Percentiles rank a stretch among this genome's conserved stretches.
Evolutionary conservation across 2,888 invertebrate genomes (phyloP).

Genomic region (Callyntrura sp.): DNA sequence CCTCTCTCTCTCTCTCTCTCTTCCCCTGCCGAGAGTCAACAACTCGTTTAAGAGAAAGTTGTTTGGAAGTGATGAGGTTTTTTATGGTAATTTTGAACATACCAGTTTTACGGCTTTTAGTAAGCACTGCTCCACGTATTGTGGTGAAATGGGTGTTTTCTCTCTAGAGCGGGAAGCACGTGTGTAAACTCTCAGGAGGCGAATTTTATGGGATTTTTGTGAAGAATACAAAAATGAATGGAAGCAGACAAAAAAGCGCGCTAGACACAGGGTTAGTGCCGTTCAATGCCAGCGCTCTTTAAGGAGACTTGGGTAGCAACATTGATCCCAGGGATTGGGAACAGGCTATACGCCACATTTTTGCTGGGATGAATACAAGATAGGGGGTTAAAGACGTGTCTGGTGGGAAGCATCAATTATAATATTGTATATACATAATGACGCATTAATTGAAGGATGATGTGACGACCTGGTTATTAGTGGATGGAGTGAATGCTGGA

Average conservation of each 20-base stretch:
- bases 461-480: constrained; percentile 38
- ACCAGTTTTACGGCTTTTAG: constrained; percentile 39
- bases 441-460: constrained; percentile 38
- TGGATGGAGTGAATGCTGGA: background rate
- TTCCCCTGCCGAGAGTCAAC: background rate
- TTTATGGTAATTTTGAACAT: constrained; percentile 19
- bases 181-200: constrained; percentile 27
- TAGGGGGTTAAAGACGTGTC: background rate
- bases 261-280: background rate
- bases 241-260: background rate
- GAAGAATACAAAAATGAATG: background rate
- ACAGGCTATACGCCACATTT: background rate
- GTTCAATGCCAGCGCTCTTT: constrained; percentile 15
- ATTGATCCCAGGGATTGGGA: background rate
- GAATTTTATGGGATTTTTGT: constrained; percentile 7
- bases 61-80: constrained; percentile 13
- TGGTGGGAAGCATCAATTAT: background rate
- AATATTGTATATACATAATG: constrained; percentile 9
- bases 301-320: background rate
- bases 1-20: too few species aligned
- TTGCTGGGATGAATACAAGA: background rate
- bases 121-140: constrained; percentile 28
- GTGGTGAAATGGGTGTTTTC: constrained; percentile 29
- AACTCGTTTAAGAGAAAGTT: constrained; percentile 40
- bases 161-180: background rate